Conservation (phyloP, 2,888 invertebrate genomes). For the Phlogophora meticulosa region DNA sequence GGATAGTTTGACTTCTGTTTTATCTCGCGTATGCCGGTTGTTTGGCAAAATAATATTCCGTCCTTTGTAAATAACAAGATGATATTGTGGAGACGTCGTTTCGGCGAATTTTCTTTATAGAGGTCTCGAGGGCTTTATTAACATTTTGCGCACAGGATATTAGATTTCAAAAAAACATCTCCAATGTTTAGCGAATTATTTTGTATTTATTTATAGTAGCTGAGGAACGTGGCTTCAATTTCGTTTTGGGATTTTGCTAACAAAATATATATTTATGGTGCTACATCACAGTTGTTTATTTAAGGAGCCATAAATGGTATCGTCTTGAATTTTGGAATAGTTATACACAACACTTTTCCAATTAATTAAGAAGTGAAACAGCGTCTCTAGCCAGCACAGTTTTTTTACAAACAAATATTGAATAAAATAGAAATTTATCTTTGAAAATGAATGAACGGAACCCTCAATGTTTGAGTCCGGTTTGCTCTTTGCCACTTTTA, state of each 20-base stretch:
- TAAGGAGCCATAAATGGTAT: too few species aligned
- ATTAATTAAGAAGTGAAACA: too few species aligned
- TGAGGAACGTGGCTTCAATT: neutral
- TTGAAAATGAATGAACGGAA: too few species aligned
- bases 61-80: conserved; percentile 50
- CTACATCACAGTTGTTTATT: too few species aligned
- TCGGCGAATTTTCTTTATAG: conserved; percentile 40
- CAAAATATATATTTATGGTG: too few species aligned
- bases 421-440: too few species aligned
- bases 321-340: too few species aligned
- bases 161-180: conserved; percentile 41
- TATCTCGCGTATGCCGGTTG: neutral
- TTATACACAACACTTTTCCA: too few species aligned
- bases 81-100: conserved; percentile 33
- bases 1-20: conserved; percentile 10
- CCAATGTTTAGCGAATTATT: conserved; percentile 20
- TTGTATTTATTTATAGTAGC: conserved; percentile 18
- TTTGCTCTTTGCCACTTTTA: neutral
- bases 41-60: conserved; percentile 41
- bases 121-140: conserved; percentile 28
- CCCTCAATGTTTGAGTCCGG: too few species aligned
- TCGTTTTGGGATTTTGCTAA: neutral
- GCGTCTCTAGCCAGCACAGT: too few species aligned
- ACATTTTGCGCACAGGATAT: conserved; percentile 39
- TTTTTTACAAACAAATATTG: too few species aligned